A percentile compares a stretch with the other conserved stretches of the same genome.
Conservation (phyloP, 2,113 vertebrate species). For the Corydoras maculifer region DNA sequence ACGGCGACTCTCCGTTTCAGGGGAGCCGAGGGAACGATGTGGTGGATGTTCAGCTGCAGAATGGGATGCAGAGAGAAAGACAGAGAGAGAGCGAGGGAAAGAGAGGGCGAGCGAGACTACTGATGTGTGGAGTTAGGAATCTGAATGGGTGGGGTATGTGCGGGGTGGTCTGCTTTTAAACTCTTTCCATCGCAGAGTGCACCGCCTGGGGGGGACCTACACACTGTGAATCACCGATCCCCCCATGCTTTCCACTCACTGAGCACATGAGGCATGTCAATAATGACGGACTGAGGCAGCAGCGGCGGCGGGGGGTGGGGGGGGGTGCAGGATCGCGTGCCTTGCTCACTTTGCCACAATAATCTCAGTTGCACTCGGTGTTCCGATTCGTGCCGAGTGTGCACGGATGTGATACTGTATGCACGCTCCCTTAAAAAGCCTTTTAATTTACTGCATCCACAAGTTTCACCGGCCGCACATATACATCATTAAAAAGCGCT, state of each 20-base stretch:
- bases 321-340: constrained; percentile 3
- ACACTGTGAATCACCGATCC: constrained; percentile 46
- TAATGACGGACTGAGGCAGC: constrained; percentile 67
- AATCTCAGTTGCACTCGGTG: not conserved
- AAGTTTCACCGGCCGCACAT: too few relatives aligned
- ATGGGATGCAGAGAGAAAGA: constrained; percentile 2
- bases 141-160: constrained; percentile 2
- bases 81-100: constrained; percentile 13
- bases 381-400: not conserved
- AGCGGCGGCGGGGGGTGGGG: constrained; percentile 14
- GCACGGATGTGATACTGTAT: not conserved
- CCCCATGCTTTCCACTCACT: constrained; percentile 65
- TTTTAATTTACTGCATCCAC: too few relatives aligned
- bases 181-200: constrained; percentile 74
- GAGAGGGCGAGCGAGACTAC: not conserved
- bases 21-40: constrained; percentile 27
- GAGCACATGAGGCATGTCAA: constrained; percentile 73
- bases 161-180: constrained; percentile 60
- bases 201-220: constrained; percentile 55
- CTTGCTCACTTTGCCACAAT: constrained; percentile 2
- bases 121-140: not conserved
- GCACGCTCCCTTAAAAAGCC: too few relatives aligned
- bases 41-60: constrained; percentile 9
- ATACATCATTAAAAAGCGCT: too few relatives aligned
- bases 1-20: constrained; percentile 62